Evolutionary conservation across 2,113 vertebrate species (phyloP), one percentile per base, ranked within the genome.

Genomic region (Tragelaphus imberbis): DNA sequence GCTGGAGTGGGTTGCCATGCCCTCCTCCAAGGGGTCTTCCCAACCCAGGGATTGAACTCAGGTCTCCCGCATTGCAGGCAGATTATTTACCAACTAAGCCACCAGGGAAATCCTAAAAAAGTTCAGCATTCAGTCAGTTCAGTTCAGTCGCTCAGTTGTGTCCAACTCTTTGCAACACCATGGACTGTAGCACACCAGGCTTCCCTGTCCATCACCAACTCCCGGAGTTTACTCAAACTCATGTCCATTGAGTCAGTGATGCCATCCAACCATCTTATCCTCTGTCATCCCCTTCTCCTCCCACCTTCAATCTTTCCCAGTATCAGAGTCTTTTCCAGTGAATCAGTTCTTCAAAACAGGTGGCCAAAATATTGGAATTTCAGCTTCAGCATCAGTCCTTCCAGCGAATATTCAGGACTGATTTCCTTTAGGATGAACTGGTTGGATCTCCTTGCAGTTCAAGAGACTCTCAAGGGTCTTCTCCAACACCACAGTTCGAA

Each of bases 81-180:
- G 68, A 71, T 71, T 71, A 40, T 71, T 71, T 71, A 40, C n/a
- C n/a, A 23, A 23, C 9, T 71, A 71, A 71, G n/a, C n/a, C n/a
- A 40, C n/a, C 68, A 71, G 10, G 19, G n/a, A 71, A 12, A 40
- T 71, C n/a, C 68, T 12, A 6, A 23, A 71, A 40, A 71, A 23
- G n/a, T 23, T 71, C 10, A 71, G 19, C 19, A 40, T 23, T 40
- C n/a, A 71, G n/a, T 71, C n/a, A 71, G n/a, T 40, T 40, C 19
- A 71, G n/a, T 71, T 71, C 65, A 71, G 63, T 68, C 1, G 0
- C 17, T 21, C n/a, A 21, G n/a, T 71, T 0, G 1, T 40, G n/a
- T 71, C 68, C 68, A 71, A 23, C 10, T 36, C 8, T 71, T 40
- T 40, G 68, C n/a, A 71, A 12, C 68, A 21, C 68, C 19, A 71